Evolutionary conservation across 2,113 vertebrate genomes (phyloP).

Genomic region (Alethe diademata): DNA sequence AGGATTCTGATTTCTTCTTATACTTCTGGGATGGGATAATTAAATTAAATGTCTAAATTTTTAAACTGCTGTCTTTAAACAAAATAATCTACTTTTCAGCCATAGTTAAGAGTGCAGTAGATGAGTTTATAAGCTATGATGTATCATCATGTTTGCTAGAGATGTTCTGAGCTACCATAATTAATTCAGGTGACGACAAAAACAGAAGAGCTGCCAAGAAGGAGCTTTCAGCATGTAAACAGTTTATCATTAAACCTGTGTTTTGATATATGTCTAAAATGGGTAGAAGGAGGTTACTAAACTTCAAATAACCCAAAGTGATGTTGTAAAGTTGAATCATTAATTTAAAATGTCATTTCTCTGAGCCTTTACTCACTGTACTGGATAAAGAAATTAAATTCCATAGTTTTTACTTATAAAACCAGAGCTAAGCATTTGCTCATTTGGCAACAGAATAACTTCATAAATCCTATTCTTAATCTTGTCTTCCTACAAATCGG

Average conservation of each 20-base stretch:
- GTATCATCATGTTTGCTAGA: constrained; percentile 58
- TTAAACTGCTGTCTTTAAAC: constrained; percentile 71
- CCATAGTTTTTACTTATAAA: neutral
- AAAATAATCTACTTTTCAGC: constrained; percentile 72
- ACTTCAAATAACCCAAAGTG: constrained; percentile 32
- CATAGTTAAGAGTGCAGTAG: constrained; percentile 64
- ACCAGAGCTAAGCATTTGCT: constrained; percentile 19
- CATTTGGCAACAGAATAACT: neutral
- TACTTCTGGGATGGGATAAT: constrained; percentile 77
- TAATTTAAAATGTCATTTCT: neutral
- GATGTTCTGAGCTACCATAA: constrained; percentile 42
- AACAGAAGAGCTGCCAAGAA: constrained; percentile 53
- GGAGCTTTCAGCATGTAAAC: constrained; percentile 51
- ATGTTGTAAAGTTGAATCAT: constrained; percentile 17
- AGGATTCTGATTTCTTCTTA: constrained; percentile 72
- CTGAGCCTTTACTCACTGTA: constrained; percentile 18
- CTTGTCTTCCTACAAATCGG: neutral
- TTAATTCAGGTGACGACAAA: constrained; percentile 67
- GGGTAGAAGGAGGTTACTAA: constrained; percentile 41
- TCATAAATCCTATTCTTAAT: constrained; percentile 27
- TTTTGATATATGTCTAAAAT: constrained; percentile 42
- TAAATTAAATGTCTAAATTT: constrained; percentile 81
- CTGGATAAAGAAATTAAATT: constrained; percentile 13
- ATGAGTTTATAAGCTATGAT: constrained; percentile 68
- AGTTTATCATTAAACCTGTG: constrained; percentile 48